phyloP scores from a whole-genome alignment of 2,888 invertebrate genomes.

The Ferrisia virgata region DNA sequence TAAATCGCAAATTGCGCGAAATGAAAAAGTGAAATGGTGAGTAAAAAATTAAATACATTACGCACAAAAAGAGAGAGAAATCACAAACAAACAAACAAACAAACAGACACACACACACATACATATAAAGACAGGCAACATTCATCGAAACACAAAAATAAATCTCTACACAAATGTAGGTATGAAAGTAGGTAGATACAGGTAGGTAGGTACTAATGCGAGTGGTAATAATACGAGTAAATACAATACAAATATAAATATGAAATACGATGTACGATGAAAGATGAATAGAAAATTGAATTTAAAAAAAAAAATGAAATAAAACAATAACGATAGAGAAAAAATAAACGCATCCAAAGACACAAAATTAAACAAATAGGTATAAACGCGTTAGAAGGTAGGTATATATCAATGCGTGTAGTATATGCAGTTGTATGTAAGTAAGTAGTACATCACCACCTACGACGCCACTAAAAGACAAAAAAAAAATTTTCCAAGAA shows the following conservation, averaged over 20 bases:
- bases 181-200: background rate
- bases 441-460: background rate
- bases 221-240: background rate
- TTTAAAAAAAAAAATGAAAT: background rate
- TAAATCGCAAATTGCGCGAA: no score
- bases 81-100: background rate
- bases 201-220: background rate
- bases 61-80: background rate
- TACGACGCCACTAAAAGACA: background rate
- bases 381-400: background rate
- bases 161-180: background rate
- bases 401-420: background rate
- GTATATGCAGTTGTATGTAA: background rate
- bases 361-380: background rate
- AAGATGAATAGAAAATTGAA: background rate
- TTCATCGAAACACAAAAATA: slow-evolving; percentile 8
- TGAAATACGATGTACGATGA: background rate
- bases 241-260: background rate
- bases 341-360: background rate
- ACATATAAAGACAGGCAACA: background rate
- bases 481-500: background rate
- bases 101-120: background rate
- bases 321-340: background rate
- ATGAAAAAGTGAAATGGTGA: background rate
- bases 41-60: background rate